phyloP scores from a whole-genome alignment of 1,140 invertebrate species.

The Drosophila chauvacae region DNA sequence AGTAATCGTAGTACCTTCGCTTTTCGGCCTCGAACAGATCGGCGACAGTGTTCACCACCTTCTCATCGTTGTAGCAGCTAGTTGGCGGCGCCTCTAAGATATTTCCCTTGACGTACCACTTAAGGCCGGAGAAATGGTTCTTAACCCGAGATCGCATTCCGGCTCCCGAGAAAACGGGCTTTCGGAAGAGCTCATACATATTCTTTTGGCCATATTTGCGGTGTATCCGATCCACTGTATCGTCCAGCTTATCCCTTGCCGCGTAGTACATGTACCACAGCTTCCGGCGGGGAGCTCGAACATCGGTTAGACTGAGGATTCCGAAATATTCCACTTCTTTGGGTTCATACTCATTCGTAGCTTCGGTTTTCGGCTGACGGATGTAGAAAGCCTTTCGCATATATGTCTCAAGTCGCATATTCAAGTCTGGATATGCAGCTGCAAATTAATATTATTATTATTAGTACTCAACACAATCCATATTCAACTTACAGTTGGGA shows the following conservation, averaged over 20 bases:
- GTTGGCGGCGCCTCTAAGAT: constrained; percentile 57
- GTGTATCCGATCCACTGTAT: constrained; percentile 52
- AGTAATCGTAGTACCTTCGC: constrained; percentile 43
- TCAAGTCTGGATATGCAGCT: constrained; percentile 40
- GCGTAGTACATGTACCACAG: constrained; percentile 71
- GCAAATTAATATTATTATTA: background rate
- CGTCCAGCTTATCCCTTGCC: constrained; percentile 34
- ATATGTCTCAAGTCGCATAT: constrained; percentile 42
- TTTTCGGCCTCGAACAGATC: constrained; percentile 54
- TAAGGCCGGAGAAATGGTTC: constrained; percentile 40
- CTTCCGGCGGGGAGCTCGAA: constrained; percentile 45
- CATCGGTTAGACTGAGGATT: constrained; percentile 52
- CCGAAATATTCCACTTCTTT: constrained; percentile 58
- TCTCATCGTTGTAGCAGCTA: constrained; percentile 54
- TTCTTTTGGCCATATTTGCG: constrained; percentile 68
- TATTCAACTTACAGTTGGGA: constrained; percentile 26
- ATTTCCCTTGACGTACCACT: constrained; percentile 69
- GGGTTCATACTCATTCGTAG: constrained; percentile 31
- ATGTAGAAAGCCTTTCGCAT: constrained; percentile 24
- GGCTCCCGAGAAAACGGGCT: constrained; percentile 51
- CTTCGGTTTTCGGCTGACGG: background rate
- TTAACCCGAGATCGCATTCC: constrained; percentile 54
- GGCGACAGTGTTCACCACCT: constrained; percentile 37
- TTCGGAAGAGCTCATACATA: constrained; percentile 62
- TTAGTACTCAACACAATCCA: background rate